These are phyloP conservation scores for Indicator indicator DNA, from an alignment of 2,113 vertebrate species.

Conservation along the genomic window DNA sequence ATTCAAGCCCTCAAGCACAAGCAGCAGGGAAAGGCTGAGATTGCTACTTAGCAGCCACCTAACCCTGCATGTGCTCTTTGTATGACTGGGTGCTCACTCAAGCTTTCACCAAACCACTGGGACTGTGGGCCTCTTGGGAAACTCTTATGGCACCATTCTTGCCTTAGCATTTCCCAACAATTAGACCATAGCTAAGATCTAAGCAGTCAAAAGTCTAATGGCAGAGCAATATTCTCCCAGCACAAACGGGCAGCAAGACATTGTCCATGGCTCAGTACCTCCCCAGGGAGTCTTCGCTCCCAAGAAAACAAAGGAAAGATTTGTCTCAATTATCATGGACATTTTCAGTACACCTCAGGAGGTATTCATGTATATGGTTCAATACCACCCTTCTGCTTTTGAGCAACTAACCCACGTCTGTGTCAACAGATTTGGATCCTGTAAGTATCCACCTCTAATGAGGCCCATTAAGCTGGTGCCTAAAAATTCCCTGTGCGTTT, in stretches of 20 bases:
- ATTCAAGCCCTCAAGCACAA: fast-evolving
- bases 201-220: not conserved
- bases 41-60: not conserved
- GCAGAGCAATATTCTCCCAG: not conserved
- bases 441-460: not conserved
- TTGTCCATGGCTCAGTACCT: not conserved
- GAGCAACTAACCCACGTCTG: not conserved
- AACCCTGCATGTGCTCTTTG: not conserved
- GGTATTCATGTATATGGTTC: not conserved
- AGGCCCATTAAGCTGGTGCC: not conserved
- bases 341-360: not conserved
- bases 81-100: fast-evolving
- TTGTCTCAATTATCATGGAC: not conserved
- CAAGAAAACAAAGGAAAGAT: fast-evolving
- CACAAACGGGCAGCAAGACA: not conserved
- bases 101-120: not conserved
- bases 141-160: not conserved
- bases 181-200: not conserved
- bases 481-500: not conserved
- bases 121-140: not conserved
- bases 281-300: not conserved
- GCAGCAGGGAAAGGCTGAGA: not conserved
- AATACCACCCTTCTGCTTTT: not conserved
- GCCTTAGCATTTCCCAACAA: fast-evolving
- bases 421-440: not conserved